Conservation (phyloP, 2,888 invertebrate species). For the Autographa pulchrina region DNA sequence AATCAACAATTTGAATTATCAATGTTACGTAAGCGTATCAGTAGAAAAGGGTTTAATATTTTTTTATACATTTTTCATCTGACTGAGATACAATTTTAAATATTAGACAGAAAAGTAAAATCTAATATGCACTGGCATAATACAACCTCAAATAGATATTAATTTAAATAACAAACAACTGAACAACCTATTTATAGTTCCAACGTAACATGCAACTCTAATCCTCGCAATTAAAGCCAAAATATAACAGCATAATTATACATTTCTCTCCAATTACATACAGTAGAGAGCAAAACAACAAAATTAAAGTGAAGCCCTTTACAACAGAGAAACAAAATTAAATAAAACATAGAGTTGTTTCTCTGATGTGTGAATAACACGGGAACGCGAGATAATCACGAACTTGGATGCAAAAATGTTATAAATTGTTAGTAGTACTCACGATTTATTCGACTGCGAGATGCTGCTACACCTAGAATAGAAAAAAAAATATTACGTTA, state of each 20-base stretch:
- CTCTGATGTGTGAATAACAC: slow-evolving; percentile 52
- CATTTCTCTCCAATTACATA: not conserved
- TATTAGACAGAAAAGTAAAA: too few relatives aligned
- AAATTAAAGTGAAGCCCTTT: slow-evolving; percentile 21
- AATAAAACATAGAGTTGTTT: slow-evolving; percentile 13
- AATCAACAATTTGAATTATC: too few relatives aligned
- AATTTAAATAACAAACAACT: not conserved
- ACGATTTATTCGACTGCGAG: slow-evolving; percentile 9
- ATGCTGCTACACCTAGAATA: not conserved
- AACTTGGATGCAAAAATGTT: slow-evolving; percentile 50
- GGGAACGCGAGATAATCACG: slow-evolving; percentile 55
- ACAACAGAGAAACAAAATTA: slow-evolving; percentile 9
- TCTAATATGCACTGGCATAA: not conserved
- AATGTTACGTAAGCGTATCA: too few relatives aligned
- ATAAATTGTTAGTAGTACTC: slow-evolving; percentile 10
- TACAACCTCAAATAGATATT: not conserved
- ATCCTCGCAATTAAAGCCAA: not conserved
- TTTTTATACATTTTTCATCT: too few relatives aligned
- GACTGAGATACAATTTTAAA: too few relatives aligned
- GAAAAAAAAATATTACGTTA: not conserved
- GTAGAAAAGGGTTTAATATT: too few relatives aligned
- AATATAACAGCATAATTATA: slow-evolving; percentile 1
- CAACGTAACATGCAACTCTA: not conserved
- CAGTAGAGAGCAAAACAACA: slow-evolving; percentile 14
- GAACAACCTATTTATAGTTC: not conserved